Conservation (phyloP, 2,888 invertebrate species). For the Capitulum mitella region DNA sequence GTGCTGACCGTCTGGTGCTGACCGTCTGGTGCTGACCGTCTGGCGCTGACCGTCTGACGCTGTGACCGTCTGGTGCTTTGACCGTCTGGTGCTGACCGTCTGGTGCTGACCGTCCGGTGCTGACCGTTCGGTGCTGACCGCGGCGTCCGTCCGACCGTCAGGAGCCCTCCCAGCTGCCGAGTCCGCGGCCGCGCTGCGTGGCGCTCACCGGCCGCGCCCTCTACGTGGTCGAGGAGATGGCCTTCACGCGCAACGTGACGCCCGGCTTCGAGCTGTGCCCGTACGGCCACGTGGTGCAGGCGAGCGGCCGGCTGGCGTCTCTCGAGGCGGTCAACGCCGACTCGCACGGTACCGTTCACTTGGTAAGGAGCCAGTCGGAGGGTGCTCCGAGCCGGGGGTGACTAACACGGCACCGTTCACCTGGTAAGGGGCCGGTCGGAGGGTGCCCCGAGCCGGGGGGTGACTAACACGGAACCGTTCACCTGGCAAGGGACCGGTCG, state of each 20-base stretch:
- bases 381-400: too few relatives aligned
- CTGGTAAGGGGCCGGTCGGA: not conserved
- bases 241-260: not conserved
- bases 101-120: too few relatives aligned
- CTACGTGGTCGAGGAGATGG: conserved; percentile 16
- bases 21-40: too few relatives aligned
- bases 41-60: too few relatives aligned
- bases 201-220: not conserved
- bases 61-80: too few relatives aligned
- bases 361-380: not conserved
- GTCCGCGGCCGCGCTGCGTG: conserved; percentile 2
- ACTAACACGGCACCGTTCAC: not conserved
- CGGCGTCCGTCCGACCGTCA: not conserved
- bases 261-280: conserved; percentile 8
- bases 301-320: not conserved
- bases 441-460: not conserved
- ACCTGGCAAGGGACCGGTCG: not conserved
- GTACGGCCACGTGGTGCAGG: conserved; percentile 13
- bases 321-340: not conserved
- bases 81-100: too few relatives aligned
- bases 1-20: too few relatives aligned
- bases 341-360: not conserved
- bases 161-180: conserved; percentile 11
- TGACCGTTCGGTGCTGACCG: too few relatives aligned
- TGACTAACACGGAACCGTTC: too few relatives aligned